Evolutionary conservation across 1,140 invertebrate genomes (phyloP).

Genomic region (Drosophila arawakana): DNA sequence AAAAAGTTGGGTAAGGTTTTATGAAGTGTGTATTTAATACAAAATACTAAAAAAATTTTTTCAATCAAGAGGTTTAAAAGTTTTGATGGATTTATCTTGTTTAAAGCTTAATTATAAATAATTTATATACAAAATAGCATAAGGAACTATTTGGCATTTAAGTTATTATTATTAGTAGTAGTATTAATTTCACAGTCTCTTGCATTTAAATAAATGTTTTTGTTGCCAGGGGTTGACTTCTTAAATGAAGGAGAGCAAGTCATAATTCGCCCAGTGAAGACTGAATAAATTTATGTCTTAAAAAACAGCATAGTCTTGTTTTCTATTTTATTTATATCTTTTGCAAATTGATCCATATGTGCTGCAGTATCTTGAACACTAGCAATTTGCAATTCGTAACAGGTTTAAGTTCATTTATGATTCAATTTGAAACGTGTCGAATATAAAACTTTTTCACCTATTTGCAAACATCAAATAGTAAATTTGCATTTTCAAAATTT

Average conservation of each 20-base stretch:
- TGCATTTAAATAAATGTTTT: background rate
- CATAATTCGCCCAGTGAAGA: background rate
- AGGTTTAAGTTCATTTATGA: background rate
- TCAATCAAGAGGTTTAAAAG: too few relatives aligned
- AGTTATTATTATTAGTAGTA: background rate
- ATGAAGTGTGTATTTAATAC: background rate
- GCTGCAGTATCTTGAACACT: background rate
- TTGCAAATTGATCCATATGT: slow-evolving; percentile 5
- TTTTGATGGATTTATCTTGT: background rate
- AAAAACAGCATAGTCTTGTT: slow-evolving; percentile 7
- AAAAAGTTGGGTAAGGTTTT: slow-evolving; percentile 3
- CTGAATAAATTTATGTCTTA: slow-evolving; percentile 2
- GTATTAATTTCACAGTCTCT: background rate
- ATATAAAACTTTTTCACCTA: too few relatives aligned
- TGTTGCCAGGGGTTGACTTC: slow-evolving; percentile 4
- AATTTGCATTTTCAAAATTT: too few relatives aligned
- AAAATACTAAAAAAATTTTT: background rate
- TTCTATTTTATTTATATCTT: slow-evolving; percentile 1
- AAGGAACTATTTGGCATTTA: too few relatives aligned
- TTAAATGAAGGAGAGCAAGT: slow-evolving; percentile 7
- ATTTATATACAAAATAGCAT: too few relatives aligned
- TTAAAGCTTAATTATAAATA: background rate
- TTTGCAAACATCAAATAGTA: too few relatives aligned
- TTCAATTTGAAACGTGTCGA: too few relatives aligned
- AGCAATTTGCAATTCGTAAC: slow-evolving; percentile 10